Base-by-base conservation (phyloP, 2,113 vertebrate species). In the Prietella phreatophila region DNA sequence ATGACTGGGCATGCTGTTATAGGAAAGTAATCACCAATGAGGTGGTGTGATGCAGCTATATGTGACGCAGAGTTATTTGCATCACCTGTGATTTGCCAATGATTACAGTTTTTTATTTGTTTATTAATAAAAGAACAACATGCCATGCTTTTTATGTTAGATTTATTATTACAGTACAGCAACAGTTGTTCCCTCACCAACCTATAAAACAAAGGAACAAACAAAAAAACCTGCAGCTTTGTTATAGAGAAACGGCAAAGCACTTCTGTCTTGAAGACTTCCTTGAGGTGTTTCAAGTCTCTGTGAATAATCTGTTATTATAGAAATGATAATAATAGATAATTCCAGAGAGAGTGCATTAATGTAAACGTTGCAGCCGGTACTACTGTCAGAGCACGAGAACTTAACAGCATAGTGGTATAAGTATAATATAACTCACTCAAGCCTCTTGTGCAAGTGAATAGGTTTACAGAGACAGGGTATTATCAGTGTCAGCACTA, bases 401-500 rank as follows among this genome's bases (percentile, higher is more conserved):
- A 80, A 56, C n/a, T 20, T 56, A 20, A 9, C 50, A 56, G 14
- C 15, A 0, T 27, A 30, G 76, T 15, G 3, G 22, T 15, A 50
- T 53, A 27, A 53, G 69, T 73, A 39, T 39, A n/a, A 53, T n/a
- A n/a, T 14, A 30, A 2, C 14, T 79, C 25, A 53, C 27, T 30
- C 47, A 30, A 55, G 47, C 8, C 63, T 53, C 15, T 53, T 67
- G 83, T 50, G 58, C 33, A 58, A 58, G 82, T 85, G 60, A 83
- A 84, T 58, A 84, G 71, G 81, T 83, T 89, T 73, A 83, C 81
- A 89, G 86, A 55, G 60, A 92, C 88, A 55, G 76, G 90, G 91
- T 93, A 79, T 91, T 93, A 93, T 93, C 93, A 60, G 90, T 39
- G 86, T 89, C 92, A 92, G 93, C 47, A 55, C 27, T 79, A 27